These are phyloP conservation scores for Podarcis siculus DNA, from an alignment of 2,797 vertebrate species.

Conservation along the genomic window DNA sequence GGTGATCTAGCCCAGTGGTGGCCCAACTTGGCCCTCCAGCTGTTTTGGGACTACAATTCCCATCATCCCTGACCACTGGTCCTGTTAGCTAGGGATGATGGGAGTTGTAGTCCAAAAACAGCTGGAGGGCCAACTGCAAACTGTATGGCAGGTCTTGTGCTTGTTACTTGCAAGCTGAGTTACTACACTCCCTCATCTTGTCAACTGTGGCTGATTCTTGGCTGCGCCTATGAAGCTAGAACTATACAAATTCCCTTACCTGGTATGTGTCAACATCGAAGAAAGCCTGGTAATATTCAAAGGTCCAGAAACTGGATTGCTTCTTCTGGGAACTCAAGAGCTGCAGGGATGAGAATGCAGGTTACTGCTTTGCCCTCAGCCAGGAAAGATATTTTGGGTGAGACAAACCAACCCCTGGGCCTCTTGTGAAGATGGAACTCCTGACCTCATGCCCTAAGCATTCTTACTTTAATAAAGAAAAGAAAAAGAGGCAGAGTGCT, in stretches of 20 bases:
- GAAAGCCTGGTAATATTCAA: conserved; percentile 89
- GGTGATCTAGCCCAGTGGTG: not conserved
- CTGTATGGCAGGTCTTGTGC: not conserved
- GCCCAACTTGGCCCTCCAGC: too few species aligned
- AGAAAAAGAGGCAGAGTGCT: not conserved
- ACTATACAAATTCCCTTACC: conserved; percentile 70
- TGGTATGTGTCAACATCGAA: conserved; percentile 90
- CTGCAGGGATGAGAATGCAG: conserved; percentile 51
- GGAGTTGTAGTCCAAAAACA: too few species aligned
- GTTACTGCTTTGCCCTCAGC: not conserved
- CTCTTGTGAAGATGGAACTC: not conserved
- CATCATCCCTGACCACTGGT: too few species aligned
- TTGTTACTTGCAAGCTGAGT: not conserved
- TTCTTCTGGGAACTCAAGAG: conserved; percentile 82
- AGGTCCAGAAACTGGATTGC: conserved; percentile 86
- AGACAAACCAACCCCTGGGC: not conserved
- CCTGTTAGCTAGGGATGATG: too few species aligned
- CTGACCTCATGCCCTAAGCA: not conserved
- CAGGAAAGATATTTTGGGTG: not conserved
- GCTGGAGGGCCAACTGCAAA: not conserved
- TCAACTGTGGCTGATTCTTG: not conserved
- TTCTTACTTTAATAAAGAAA: not conserved
- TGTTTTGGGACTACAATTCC: too few species aligned
- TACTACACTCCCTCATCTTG: not conserved
- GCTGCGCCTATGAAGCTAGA: not conserved